Conservation (phyloP, 2,797 vertebrate genomes). For the Sparus aurata region DNA sequence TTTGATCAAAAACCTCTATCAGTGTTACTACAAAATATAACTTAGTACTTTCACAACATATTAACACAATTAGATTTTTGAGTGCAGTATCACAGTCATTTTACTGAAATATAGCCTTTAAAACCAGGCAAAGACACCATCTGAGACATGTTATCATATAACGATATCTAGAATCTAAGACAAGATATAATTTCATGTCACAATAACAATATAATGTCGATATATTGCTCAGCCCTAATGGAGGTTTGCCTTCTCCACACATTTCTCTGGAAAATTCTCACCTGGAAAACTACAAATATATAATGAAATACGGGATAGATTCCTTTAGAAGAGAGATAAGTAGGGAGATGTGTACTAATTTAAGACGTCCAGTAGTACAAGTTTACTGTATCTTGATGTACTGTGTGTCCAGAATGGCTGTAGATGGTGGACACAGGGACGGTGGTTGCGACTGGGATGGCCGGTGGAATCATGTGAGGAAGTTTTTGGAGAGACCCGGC, state of each 20-base stretch:
- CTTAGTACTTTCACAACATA: no score
- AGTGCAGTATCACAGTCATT: no score
- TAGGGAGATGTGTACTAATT: not conserved
- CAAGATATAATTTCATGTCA: no score
- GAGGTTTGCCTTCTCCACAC: not conserved
- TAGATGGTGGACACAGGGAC: constrained; percentile 94
- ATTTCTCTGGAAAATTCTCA: not conserved
- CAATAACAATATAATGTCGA: no score
- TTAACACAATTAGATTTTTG: no score
- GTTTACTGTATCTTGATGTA: constrained; percentile 57
- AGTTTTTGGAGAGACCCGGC: constrained; percentile 97
- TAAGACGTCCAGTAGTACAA: not conserved
- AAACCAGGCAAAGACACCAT: no score
- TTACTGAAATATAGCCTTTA: no score
- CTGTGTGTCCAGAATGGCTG: constrained; percentile 97
- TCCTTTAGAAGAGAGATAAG: not conserved
- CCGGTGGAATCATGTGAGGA: constrained; percentile 98
- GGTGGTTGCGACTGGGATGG: constrained; percentile 94
- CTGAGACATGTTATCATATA: no score
- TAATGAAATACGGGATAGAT: not conserved
- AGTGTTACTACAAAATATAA: no score
- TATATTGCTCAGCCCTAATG: no score
- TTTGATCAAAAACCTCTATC: no score
- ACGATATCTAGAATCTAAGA: no score
- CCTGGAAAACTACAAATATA: not conserved